A percentile compares a stretch with the other conserved stretches of the same genome.
These are phyloP conservation scores for Gymnosoma rotundatum DNA, from an alignment of 2,888 invertebrate genomes.

Conservation along the genomic window DNA sequence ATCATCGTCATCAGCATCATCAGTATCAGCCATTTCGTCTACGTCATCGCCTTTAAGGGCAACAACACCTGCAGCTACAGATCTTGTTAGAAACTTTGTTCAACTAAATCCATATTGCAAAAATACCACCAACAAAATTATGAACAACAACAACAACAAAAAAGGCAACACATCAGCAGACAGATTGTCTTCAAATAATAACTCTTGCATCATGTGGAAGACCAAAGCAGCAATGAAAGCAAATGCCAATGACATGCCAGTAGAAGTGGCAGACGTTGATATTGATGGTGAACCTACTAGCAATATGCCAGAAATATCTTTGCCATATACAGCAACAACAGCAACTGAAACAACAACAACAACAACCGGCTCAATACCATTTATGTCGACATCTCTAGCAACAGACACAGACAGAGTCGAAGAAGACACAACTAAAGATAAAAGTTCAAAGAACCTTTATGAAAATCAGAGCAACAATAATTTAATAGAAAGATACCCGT, in stretches of 20 bases:
- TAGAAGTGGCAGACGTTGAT: slow-evolving; percentile 12
- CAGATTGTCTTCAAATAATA: slow-evolving; percentile 45
- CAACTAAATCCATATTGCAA: neutral
- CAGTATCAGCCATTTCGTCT: slow-evolving; percentile 44
- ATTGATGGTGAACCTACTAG: slow-evolving; percentile 49
- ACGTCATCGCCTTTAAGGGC: slow-evolving; percentile 38
- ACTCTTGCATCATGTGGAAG: slow-evolving; percentile 51
- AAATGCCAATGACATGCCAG: slow-evolving; percentile 59
- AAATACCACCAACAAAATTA: slow-evolving; percentile 43
- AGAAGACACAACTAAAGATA: slow-evolving; percentile 22
- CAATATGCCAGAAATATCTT: slow-evolving; percentile 49
- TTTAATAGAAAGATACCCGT: slow-evolving; percentile 16
- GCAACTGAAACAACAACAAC: neutral
- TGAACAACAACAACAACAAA: slow-evolving; percentile 28
- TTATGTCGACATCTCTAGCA: slow-evolving; percentile 1
- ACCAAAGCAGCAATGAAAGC: slow-evolving; percentile 68
- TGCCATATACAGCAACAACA: slow-evolving; percentile 43
- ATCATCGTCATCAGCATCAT: slow-evolving; percentile 1
- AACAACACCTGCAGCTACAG: slow-evolving; percentile 47
- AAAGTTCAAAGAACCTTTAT: slow-evolving; percentile 47
- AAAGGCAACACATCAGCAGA: slow-evolving; percentile 37
- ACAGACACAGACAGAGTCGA: neutral
- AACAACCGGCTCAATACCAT: slow-evolving; percentile 31
- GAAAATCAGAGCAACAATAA: slow-evolving; percentile 42
- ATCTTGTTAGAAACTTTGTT: slow-evolving; percentile 42